phyloP scores from a whole-genome alignment of 2,888 invertebrate genomes.

The Drosophila borborema region DNA sequence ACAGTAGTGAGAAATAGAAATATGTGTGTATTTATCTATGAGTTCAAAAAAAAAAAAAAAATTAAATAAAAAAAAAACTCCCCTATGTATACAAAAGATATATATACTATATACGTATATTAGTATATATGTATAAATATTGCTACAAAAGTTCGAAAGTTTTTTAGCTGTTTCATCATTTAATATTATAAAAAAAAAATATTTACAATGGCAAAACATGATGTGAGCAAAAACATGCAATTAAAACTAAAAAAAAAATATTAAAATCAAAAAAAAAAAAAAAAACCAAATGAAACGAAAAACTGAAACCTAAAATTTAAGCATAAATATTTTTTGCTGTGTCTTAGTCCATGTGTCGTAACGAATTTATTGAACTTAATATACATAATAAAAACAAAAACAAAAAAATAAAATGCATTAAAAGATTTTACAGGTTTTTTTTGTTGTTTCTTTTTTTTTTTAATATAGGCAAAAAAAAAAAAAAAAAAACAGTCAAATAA shows the following conservation, averaged over 20 bases:
- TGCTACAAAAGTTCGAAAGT: conserved; percentile 45
- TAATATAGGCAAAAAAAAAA: conserved; percentile 48
- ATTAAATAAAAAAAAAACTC: conserved; percentile 17
- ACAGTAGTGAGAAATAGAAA: conserved; percentile 42
- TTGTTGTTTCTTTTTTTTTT: conserved; percentile 23
- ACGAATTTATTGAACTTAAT: conserved; percentile 83
- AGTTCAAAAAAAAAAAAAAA: conserved; percentile 17
- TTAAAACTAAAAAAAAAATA: conserved; percentile 31
- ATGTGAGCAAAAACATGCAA: conserved; percentile 52
- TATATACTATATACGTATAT: conserved; percentile 14
- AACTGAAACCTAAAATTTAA: conserved; percentile 70
- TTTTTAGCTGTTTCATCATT: conserved; percentile 73
- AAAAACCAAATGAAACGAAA: conserved; percentile 30
- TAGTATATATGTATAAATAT: conserved; percentile 1
- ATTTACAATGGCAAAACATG: conserved; percentile 70
- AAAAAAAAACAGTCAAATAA: conserved; percentile 35
- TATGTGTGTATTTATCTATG: conserved; percentile 33
- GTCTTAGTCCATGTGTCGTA: conserved; percentile 86
- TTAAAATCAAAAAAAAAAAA: too few relatives aligned
- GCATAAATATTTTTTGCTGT: conserved; percentile 84
- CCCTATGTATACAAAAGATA: conserved; percentile 52
- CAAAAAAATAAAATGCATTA: conserved; percentile 19
- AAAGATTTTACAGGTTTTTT: conserved; percentile 48
- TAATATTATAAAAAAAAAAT: conserved; percentile 61
- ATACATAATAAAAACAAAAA: conserved; percentile 44